Conservation (phyloP, 92 coral and sea anemone species). For the Chrysogorgia sp. region DNA sequence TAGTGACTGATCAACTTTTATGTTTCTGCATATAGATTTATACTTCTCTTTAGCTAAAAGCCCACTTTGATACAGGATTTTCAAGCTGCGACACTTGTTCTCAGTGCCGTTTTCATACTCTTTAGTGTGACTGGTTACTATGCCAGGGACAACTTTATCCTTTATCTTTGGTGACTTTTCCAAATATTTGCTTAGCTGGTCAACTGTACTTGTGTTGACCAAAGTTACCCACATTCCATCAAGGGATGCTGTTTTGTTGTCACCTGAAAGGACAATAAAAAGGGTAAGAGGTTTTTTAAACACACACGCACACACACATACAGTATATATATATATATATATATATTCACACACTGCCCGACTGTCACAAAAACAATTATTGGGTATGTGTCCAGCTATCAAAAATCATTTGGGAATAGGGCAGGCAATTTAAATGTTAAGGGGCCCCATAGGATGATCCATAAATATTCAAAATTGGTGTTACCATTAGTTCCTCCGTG, state of each 20-base stretch:
- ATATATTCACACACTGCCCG: no score
- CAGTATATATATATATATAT: no score
- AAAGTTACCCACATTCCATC: conserved; percentile 66
- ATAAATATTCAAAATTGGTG: background rate
- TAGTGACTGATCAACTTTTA: conserved; percentile 24
- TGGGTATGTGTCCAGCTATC: no score
- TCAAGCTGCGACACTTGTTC: conserved; percentile 50
- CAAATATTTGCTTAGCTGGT: conserved; percentile 52
- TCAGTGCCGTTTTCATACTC: conserved; percentile 50
- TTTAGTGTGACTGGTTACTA: conserved; percentile 56
- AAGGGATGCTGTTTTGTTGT: conserved; percentile 53
- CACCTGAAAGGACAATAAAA: conserved; percentile 5
- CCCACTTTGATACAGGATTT: conserved; percentile 59
- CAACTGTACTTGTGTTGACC: conserved; percentile 48
- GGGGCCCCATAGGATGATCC: no score
- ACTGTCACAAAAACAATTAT: no score
- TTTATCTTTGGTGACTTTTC: conserved; percentile 50
- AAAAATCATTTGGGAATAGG: no score
- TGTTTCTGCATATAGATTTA: conserved; percentile 57
- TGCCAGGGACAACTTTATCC: conserved; percentile 57
- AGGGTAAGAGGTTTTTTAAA: no score
- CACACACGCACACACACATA: no score
- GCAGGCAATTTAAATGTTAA: no score
- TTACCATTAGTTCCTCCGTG: conserved; percentile 51
- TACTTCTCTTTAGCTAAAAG: conserved; percentile 66